A percentile compares a stretch with the other conserved stretches of the same genome.
Evolutionary conservation across 2,797 vertebrate genomes (phyloP).

Genomic region (Pseudomugil tenellus): DNA sequence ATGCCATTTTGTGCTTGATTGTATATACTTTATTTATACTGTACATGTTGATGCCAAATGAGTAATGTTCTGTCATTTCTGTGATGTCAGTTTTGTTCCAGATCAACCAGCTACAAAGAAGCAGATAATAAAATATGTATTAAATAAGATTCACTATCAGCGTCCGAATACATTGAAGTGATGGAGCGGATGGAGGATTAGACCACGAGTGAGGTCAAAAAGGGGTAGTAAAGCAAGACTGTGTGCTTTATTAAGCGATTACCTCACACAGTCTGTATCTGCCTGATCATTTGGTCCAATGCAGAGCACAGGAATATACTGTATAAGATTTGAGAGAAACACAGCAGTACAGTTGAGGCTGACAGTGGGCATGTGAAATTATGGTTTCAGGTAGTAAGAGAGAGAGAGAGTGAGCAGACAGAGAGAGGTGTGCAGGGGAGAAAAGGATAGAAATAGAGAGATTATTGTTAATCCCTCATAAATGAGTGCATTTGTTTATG

Average conservation of each 20-base stretch:
- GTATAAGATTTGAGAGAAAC: background rate
- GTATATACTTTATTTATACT: slow-evolving; percentile 57
- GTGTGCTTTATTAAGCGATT: slow-evolving; percentile 44
- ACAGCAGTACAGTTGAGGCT: slow-evolving; percentile 17
- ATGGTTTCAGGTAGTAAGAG: slow-evolving; percentile 43
- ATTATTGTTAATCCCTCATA: slow-evolving; percentile 86
- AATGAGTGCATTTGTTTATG: slow-evolving; percentile 88
- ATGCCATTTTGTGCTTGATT: slow-evolving; percentile 28
- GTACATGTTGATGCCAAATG: slow-evolving; percentile 33
- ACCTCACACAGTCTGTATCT: slow-evolving; percentile 20
- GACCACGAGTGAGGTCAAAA: slow-evolving; percentile 26
- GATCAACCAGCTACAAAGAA: slow-evolving; percentile 2
- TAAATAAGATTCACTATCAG: slow-evolving; percentile 32
- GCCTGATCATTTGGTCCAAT: slow-evolving; percentile 24
- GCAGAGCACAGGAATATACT: slow-evolving; percentile 12
- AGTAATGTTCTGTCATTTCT: slow-evolving; percentile 17
- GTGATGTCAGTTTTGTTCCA: slow-evolving; percentile 3
- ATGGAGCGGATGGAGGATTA: slow-evolving; percentile 16
- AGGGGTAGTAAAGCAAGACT: slow-evolving; percentile 10
- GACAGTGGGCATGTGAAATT: slow-evolving; percentile 33
- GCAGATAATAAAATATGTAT: slow-evolving; percentile 41
- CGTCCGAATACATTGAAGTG: slow-evolving; percentile 9
- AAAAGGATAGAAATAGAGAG: slow-evolving; percentile 79
- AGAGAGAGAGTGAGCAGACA: slow-evolving; percentile 22
- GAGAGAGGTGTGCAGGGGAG: slow-evolving; percentile 40